Conservation (phyloP, 2,888 invertebrate genomes). For the Hipparchia semele region DNA sequence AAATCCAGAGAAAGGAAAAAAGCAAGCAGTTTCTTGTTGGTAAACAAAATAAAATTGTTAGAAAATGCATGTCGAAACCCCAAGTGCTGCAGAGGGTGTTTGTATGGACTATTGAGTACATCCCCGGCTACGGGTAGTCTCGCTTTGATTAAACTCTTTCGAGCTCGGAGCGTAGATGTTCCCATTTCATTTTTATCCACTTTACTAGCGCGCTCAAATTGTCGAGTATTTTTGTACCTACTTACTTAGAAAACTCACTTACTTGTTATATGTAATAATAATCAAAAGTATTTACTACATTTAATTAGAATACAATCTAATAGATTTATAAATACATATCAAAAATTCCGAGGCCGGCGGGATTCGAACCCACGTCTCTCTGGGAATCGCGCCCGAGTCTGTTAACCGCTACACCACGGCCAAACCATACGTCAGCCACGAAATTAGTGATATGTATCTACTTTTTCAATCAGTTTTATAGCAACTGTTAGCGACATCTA, state of each 20-base stretch:
- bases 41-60: background rate
- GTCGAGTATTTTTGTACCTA: background rate
- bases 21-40: background rate
- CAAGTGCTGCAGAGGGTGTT: conserved; percentile 33
- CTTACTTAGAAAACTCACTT: background rate
- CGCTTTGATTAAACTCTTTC: conserved; percentile 75
- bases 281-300: no score
- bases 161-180: conserved; percentile 55
- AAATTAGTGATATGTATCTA: no score
- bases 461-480: no score
- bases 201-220: conserved; percentile 50
- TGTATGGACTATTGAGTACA: conserved; percentile 66
- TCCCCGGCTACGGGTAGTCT: conserved; percentile 58
- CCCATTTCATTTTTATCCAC: conserved; percentile 64
- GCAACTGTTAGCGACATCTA: no score
- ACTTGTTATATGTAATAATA: background rate
- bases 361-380: no score
- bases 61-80: conserved; percentile 2
- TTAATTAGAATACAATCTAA: no score
- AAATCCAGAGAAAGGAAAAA: background rate
- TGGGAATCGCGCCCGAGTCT: no score
- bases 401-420: no score
- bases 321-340: no score
- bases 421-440: no score
- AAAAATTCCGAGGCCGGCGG: no score